Conservation (phyloP, 2,888 invertebrate genomes). For the Tipula unca region DNA sequence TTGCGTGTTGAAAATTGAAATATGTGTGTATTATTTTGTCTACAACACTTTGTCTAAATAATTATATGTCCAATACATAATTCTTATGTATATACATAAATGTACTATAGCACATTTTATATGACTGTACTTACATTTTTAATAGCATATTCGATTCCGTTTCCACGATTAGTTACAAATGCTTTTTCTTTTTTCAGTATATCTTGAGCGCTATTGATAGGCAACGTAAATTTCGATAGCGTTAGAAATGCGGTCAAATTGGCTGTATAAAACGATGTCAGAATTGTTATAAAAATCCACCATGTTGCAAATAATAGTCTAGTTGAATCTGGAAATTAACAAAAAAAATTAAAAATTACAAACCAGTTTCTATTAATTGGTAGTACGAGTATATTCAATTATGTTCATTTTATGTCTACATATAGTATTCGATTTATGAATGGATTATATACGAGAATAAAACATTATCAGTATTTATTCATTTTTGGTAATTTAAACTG, state of each 20-base stretch:
- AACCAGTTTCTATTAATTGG: not conserved
- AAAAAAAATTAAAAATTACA: too few relatives aligned
- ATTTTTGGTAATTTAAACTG: too few relatives aligned
- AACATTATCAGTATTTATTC: too few relatives aligned
- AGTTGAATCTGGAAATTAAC: slow-evolving; percentile 59
- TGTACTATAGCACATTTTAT: not conserved
- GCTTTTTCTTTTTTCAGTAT: slow-evolving; percentile 54
- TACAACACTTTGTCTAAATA: not conserved
- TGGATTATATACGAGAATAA: too few relatives aligned
- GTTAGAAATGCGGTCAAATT: slow-evolving; percentile 85
- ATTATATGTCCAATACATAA: not conserved
- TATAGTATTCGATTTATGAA: too few relatives aligned
- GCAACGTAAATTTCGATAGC: slow-evolving; percentile 72
- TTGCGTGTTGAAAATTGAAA: not conserved
- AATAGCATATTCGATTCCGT: slow-evolving; percentile 58
- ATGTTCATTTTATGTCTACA: too few relatives aligned
- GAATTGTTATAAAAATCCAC: slow-evolving; percentile 84
- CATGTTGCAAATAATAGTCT: slow-evolving; percentile 78
- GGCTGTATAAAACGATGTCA: slow-evolving; percentile 85
- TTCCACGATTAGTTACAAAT: slow-evolving; percentile 63
- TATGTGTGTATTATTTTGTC: not conserved
- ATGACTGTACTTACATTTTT: slow-evolving; percentile 46
- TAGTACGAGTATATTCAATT: too few relatives aligned
- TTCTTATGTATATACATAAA: not conserved
- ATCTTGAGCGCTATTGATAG: slow-evolving; percentile 61